These are phyloP conservation scores for Geothlypis trichas DNA, from an alignment of 2,113 vertebrate species.

Conservation along the genomic window DNA sequence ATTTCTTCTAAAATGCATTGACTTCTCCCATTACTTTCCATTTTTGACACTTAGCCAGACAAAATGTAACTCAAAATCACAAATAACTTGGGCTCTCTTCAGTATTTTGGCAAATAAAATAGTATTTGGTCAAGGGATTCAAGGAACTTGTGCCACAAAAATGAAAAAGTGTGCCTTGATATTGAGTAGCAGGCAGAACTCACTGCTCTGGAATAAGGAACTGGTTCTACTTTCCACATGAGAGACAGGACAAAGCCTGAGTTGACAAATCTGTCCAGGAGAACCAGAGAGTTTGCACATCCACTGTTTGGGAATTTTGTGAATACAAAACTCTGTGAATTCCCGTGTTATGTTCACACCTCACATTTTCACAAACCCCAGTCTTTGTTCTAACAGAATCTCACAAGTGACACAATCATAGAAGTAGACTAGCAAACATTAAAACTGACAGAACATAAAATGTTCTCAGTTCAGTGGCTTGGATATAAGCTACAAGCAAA, in stretches of 20 bases:
- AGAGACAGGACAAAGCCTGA: not conserved
- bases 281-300: not conserved
- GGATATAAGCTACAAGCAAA: slow-evolving; percentile 15
- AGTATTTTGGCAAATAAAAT: not conserved
- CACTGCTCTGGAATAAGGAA: not conserved
- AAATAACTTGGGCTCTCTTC: not conserved
- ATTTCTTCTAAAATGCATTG: not conserved
- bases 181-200: not conserved
- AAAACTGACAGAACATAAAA: slow-evolving; percentile 13
- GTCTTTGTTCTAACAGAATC: not conserved
- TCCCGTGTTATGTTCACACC: not conserved
- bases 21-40: not conserved
- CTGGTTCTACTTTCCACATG: not conserved
- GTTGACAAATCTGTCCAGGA: not conserved
- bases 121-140: not conserved
- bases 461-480: slow-evolving; percentile 13
- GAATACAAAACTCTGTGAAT: not conserved
- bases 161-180: not conserved
- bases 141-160: not conserved
- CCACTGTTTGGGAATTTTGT: not conserved
- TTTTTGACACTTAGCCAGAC: not conserved
- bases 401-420: slow-evolving; percentile 4
- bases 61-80: not conserved
- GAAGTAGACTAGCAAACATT: not conserved
- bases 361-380: not conserved